Evolutionary conservation across 2,888 invertebrate genomes (phyloP), one percentile per base, ranked within the genome.

Genomic region (Amaurobius ferox): DNA sequence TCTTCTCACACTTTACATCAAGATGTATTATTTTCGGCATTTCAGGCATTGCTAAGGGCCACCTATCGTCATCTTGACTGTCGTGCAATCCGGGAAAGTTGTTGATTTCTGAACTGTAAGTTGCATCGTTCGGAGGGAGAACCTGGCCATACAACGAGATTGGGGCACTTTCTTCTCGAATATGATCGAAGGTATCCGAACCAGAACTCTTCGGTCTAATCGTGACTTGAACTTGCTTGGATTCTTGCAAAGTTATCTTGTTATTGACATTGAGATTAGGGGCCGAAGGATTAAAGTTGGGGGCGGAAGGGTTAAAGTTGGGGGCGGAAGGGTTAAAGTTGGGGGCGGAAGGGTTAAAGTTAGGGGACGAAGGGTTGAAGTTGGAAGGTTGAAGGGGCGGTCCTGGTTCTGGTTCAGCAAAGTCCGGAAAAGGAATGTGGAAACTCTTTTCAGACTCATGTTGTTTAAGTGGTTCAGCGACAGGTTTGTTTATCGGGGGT

Each of bases 1-100:
- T 97, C 91, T 97, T 97, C 92, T 97, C 97, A 91, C 97, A 97
- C 91, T 97, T 97, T 0, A 97, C 97, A 90, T 97, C 97, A 11
- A 97, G 92, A 0, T 96, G 96, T 7, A 96, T 94, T 87, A 97
- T 97, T 92, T 97, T 97, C 0, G 97, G 97, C 96, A 96, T 97
- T 90, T 97, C 97, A 11, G 95, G 95, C 2, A 94, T 94, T 0
- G 95, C 95, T 0, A 95, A 94, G 0, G 96, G 95, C 97, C 96
- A 97, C 16, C 95, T 94, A n/a, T 76, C 62, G 39, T 95, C 95
- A 40, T 93, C 94, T 3, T 77, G 71, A 13, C 68, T 32, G 30
- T 79, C 78, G 1, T 44, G 29, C 11, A 88, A 39, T 28, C 88
- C 76, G 6, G 88, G 81, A 73, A 89, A 88, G 16, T 86, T 78